A percentile compares a stretch with the other conserved stretches of the same genome.
phyloP scores from a whole-genome alignment of 2,888 invertebrate genomes.

The Clunio marinus region DNA sequence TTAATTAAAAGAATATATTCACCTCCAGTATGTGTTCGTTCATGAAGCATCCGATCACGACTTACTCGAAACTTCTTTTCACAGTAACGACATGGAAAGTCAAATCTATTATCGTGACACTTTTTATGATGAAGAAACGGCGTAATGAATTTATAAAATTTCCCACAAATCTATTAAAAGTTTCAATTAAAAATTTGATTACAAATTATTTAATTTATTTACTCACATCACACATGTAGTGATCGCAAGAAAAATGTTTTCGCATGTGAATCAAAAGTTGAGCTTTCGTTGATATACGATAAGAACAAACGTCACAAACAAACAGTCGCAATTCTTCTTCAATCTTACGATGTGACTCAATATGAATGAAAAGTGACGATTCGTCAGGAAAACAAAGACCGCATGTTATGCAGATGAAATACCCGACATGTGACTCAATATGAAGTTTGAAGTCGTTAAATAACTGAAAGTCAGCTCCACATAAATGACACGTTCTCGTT shows the following conservation, averaged over 20 bases:
- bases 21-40: constrained; percentile 14
- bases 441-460: constrained; percentile 1
- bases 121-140: constrained; percentile 20
- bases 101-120: constrained; percentile 12
- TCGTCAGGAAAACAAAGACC: neutral
- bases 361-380: constrained; percentile 8
- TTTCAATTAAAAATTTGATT: neutral
- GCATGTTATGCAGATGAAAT: constrained; percentile 13
- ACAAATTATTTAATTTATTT: neutral
- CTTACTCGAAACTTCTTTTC: neutral
- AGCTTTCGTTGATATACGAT: neutral
- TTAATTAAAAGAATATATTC: neutral
- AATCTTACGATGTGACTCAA: constrained; percentile 10
- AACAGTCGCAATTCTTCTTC: constrained; percentile 16
- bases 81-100: neutral
- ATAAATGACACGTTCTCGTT: constrained; percentile 13
- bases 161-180: constrained; percentile 14
- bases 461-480: neutral
- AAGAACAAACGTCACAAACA: constrained; percentile 6
- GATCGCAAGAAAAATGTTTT: neutral
- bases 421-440: neutral
- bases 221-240: constrained; percentile 23
- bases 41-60: neutral
- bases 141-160: constrained; percentile 5
- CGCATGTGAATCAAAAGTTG: constrained; percentile 13